Percentiles rank a stretch among this genome's conserved stretches.
Evolutionary conservation across 1,140 invertebrate genomes (phyloP).

Genomic region (Lepidurus packardi): DNA sequence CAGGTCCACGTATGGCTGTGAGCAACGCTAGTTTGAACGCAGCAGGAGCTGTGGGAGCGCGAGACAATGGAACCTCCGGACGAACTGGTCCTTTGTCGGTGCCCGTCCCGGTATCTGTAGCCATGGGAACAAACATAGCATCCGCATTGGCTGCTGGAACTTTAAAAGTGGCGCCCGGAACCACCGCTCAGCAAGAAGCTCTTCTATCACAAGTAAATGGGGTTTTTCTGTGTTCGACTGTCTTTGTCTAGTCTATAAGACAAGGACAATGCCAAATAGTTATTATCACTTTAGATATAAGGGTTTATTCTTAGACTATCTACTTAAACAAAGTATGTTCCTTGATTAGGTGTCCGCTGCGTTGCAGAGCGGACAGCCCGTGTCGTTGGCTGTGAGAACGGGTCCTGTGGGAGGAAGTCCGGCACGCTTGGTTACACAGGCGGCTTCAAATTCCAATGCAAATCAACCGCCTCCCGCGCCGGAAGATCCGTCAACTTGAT

Average conservation of each 20-base stretch:
- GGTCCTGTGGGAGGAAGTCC: conserved; percentile 12
- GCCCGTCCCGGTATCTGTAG: not conserved
- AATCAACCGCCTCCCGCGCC: not conserved
- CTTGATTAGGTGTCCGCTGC: conserved; percentile 40
- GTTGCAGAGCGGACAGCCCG: conserved; percentile 40
- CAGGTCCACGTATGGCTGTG: not conserved
- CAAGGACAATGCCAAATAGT: too few species aligned
- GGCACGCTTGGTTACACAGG: not conserved
- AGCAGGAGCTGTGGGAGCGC: conserved; percentile 36
- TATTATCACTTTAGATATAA: too few species aligned
- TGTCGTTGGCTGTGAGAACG: conserved; percentile 34
- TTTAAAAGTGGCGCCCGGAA: conserved; percentile 40
- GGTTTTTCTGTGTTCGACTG: too few species aligned
- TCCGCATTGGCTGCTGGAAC: conserved; percentile 38
- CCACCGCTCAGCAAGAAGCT: conserved; percentile 40
- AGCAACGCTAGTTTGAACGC: conserved; percentile 35
- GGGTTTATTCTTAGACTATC: too few species aligned
- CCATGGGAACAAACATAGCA: conserved; percentile 37
- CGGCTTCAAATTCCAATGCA: not conserved
- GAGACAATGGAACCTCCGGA: conserved; percentile 29
- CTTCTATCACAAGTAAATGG: conserved; percentile 41
- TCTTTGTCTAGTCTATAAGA: too few species aligned
- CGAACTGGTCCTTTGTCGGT: not conserved
- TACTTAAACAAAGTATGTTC: too few species aligned
- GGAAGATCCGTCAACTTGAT: not conserved